Base-by-base conservation (phyloP, 2,888 invertebrate species). In the Mystacides longicornis region DNA sequence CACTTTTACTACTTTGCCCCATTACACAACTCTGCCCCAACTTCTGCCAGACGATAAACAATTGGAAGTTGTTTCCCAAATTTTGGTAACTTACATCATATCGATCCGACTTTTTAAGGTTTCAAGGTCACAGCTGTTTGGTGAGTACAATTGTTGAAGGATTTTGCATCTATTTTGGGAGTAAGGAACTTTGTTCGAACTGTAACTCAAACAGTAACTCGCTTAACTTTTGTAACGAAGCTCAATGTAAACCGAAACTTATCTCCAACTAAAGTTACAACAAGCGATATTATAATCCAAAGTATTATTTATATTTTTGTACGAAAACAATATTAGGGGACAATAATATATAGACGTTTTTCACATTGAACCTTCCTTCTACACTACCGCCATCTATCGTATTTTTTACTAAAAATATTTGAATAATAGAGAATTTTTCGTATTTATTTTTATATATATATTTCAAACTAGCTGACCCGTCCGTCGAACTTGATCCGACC, bases 31-130 rank as follows among this genome's bases (percentile, higher is more conserved):
- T 33, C 50, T 50, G 54, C 51, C 49, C 52, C 52, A 56, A 52
- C 52, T 56, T 16, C 56, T 55, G 49, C 52, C 49, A 52, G 56
- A 52, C 52, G 49, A 56, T 56, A 56, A 56, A 56, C 56, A 56
- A 56, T 56, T 56, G 56, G 52, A 56, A 52, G 52, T 56, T 56
- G 56, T 56, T 56, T 56, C 52, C 52, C 52, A 56, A 52, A 56
- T 56, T 56, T 56, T 49, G 49, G 56, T 54, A 54, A 54, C 54
- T 54, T 54, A 54, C 54, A 37, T 42, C 49, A 49, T 54, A 54
- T 54, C 54, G 54, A 54, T 54, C 54, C 54, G 42, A 54, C 42
- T 54, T 54, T 54, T 54, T 54, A 54, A 49, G 54, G 54, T 54
- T 54, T 54, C 54, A 54, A 54, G 54, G 54, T 48, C 54, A 49